A percentile compares a stretch with the other conserved stretches of the same genome.
phyloP scores from a whole-genome alignment of 2,113 vertebrate species.

The Tychaedon coryphoeus region DNA sequence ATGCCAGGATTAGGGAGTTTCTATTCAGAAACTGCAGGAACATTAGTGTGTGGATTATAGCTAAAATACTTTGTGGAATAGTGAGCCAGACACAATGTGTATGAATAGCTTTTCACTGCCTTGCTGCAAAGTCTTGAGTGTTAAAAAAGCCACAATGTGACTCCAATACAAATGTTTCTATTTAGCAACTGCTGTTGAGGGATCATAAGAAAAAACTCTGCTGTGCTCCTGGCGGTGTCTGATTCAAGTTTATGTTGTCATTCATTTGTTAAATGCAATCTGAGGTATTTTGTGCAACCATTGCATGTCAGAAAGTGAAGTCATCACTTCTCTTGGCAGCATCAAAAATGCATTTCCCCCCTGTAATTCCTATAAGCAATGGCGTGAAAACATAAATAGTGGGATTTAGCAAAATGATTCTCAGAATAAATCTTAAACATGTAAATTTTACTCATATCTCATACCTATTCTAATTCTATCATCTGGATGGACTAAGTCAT shows the following conservation, averaged over 20 bases:
- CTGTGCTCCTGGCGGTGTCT: neutral
- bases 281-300: neutral
- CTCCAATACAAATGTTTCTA: neutral
- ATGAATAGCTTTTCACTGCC: neutral
- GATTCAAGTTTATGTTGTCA: neutral
- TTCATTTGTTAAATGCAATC: neutral
- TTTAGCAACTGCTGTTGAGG: neutral
- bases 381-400: neutral
- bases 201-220: neutral
- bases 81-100: fast-evolving
- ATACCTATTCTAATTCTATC: neutral
- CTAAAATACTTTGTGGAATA: neutral
- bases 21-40: neutral
- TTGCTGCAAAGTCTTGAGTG: neutral
- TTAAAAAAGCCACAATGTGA: neutral
- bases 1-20: neutral
- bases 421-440: neutral
- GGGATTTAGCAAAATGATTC: neutral
- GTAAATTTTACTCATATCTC: neutral
- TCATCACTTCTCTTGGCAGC: neutral
- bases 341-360: neutral
- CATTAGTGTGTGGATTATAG: neutral
- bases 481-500: neutral
- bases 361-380: neutral
- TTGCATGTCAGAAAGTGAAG: neutral